phyloP scores from a whole-genome alignment of 1,140 invertebrate genomes.

The Drosophila busckii region DNA sequence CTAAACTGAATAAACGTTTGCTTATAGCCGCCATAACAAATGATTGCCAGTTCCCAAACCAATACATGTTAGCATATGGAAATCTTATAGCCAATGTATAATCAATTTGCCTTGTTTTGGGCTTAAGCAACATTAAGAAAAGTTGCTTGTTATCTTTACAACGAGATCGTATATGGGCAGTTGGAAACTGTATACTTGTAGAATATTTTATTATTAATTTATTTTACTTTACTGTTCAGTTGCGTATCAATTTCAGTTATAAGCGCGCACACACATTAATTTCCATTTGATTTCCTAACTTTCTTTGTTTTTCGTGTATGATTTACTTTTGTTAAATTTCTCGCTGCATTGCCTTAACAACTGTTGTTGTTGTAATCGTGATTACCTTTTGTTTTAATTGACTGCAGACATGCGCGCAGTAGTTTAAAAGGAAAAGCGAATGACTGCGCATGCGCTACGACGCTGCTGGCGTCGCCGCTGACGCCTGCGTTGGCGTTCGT shows the following conservation, averaged over 20 bases:
- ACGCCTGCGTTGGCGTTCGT: neutral
- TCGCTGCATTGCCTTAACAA: conserved; percentile 38
- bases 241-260: neutral
- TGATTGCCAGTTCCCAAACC: neutral
- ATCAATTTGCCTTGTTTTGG: no score
- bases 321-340: conserved; percentile 26
- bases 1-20: conserved; percentile 15
- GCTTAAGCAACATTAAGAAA: no score
- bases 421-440: conserved; percentile 39
- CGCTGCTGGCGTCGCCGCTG: neutral
- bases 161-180: no score
- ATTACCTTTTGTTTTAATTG: conserved; percentile 35
- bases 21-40: conserved; percentile 4
- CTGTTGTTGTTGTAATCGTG: conserved; percentile 27
- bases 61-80: conserved; percentile 2
- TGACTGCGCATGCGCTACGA: conserved; percentile 34
- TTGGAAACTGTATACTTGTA: neutral
- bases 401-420: conserved; percentile 36
- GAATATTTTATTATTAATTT: neutral
- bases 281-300: conserved; percentile 10
- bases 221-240: neutral
- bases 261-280: no score
- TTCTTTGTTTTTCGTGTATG: conserved; percentile 35
- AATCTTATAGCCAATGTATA: conserved; percentile 2
- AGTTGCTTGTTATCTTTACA: no score